Base-by-base conservation (phyloP, 2,888 invertebrate genomes). In the Rugalucina vietnamica region DNA sequence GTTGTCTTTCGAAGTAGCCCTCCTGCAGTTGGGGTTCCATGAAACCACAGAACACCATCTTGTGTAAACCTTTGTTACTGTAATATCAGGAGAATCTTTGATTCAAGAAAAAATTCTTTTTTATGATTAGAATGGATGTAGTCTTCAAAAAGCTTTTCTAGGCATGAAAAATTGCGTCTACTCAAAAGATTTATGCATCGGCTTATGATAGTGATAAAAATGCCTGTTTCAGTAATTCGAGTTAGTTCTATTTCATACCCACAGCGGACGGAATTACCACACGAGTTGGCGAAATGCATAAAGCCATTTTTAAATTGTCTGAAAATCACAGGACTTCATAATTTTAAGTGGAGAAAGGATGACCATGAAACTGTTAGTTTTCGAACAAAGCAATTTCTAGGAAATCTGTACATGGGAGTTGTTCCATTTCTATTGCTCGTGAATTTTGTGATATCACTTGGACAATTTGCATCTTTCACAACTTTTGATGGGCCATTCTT, bases 401-500 rank as follows among this genome's bases (percentile, higher is more conserved):
- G 69, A 37, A 57, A 50, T 21, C 10, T 79, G 3, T 90, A 90
- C 32, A 39, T 81, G n/a, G 50, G 79, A 3, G 60, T 82, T 36
- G 86, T 90, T 14, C 76, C 84, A 34, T 50, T 82, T 29, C 34
- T 90, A 8, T 74, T 90, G n/a, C 60, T 81, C 37, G 57, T 79
- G 27, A 90, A 90, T 54, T 87, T 88, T 29, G 76, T 81, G 4
- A 82, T 85, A 50, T 85, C 90, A 0, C 70, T 88, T 1, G 84
- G 85, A 27, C 76, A 87, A n/a, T 89, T 88, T 43, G 32, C 50
- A 32, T 71, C 37, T 18, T 79, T 88, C 1, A 50, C 76, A 18
- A 36, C 72, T 43, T 90, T 90, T 76, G 85, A 90, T 76, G 88
- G 86, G 3, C 43, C 70, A 1, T 83, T 88, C 0, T 84, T 88